phyloP scores from a whole-genome alignment of 2,888 invertebrate species.

The Geotrupes spiniger region DNA sequence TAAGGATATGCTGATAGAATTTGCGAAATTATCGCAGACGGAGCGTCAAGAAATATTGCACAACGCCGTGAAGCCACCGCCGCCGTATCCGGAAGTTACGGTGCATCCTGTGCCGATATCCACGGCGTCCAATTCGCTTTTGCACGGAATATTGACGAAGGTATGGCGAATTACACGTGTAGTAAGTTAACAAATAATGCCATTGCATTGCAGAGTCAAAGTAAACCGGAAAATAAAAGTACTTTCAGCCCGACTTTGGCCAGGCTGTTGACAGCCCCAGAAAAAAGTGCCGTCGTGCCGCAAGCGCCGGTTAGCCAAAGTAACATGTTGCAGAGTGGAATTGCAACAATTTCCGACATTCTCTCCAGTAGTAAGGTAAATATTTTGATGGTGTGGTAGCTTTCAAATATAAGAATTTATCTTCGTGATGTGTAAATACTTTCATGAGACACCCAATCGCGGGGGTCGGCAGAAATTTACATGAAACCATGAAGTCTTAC shows the following conservation, averaged over 20 bases:
- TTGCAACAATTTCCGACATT: slow-evolving; percentile 48
- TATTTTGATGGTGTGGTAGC: no score
- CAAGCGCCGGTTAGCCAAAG: slow-evolving; percentile 27
- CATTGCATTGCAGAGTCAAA: slow-evolving; percentile 44
- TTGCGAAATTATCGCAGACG: slow-evolving; percentile 62
- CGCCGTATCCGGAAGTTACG: slow-evolving; percentile 77
- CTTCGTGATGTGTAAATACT: no score
- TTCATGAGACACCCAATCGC: no score
- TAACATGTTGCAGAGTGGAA: slow-evolving; percentile 22
- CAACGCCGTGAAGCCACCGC: slow-evolving; percentile 54
- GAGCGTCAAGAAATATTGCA: slow-evolving; percentile 48
- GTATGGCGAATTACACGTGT: slow-evolving; percentile 38
- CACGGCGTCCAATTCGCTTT: slow-evolving; percentile 60
- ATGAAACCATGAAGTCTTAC: no score
- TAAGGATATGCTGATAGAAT: slow-evolving; percentile 74
- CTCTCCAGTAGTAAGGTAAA: slow-evolving; percentile 47
- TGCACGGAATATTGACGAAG: slow-evolving; percentile 77
- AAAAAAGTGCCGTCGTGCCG: slow-evolving; percentile 25
- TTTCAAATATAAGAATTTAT: neutral
- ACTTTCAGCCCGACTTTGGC: slow-evolving; percentile 79
- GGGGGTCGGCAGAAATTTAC: no score
- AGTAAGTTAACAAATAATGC: slow-evolving; percentile 2
- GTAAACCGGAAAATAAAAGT: slow-evolving; percentile 49
- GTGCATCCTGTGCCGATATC: slow-evolving; percentile 64
- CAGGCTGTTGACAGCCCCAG: slow-evolving; percentile 69